Evolutionary conservation across 2,113 vertebrate genomes (phyloP).

Genomic region (Etia nguti): DNA sequence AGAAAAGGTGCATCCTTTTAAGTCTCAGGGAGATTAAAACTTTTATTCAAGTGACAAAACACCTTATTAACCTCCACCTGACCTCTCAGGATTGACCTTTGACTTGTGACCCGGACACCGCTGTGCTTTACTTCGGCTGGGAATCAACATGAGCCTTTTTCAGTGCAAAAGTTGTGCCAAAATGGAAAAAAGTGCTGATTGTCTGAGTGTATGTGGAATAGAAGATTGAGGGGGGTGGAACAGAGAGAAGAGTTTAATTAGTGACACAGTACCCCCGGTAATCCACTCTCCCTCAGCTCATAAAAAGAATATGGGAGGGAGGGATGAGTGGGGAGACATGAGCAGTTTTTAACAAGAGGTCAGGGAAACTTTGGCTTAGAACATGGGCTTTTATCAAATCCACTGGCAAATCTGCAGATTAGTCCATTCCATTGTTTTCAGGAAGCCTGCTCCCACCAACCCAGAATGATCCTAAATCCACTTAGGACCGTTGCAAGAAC

Average conservation of each 20-base stretch:
- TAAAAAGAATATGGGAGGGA: constrained; percentile 43
- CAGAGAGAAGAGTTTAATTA: constrained; percentile 67
- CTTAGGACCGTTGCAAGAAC: constrained; percentile 46
- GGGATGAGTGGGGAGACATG: constrained; percentile 34
- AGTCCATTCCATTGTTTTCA: constrained; percentile 67
- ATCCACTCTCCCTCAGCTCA: constrained; percentile 61
- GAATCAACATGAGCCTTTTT: constrained; percentile 53
- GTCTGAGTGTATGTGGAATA: constrained; percentile 11
- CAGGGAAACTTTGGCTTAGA: constrained; percentile 62
- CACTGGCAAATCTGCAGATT: constrained; percentile 69
- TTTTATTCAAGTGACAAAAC: constrained; percentile 70
- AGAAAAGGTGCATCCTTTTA: constrained; percentile 57
- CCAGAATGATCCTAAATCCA: constrained; percentile 33
- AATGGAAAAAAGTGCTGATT: constrained; percentile 37
- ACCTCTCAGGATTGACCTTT: constrained; percentile 69
- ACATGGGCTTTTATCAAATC: constrained; percentile 65
- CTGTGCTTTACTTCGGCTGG: constrained; percentile 29
- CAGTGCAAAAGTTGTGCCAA: constrained; percentile 3
- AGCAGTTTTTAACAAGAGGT: constrained; percentile 68
- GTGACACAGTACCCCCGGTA: constrained; percentile 59
- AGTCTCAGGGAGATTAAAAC: constrained; percentile 70
- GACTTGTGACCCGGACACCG: constrained; percentile 57
- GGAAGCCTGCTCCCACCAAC: constrained; percentile 62
- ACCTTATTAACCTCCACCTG: constrained; percentile 63
- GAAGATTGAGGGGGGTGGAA: constrained; percentile 8